Evolutionary conservation across 2,797 vertebrate species (phyloP).

Genomic region (Anguilla megastoma): DNA sequence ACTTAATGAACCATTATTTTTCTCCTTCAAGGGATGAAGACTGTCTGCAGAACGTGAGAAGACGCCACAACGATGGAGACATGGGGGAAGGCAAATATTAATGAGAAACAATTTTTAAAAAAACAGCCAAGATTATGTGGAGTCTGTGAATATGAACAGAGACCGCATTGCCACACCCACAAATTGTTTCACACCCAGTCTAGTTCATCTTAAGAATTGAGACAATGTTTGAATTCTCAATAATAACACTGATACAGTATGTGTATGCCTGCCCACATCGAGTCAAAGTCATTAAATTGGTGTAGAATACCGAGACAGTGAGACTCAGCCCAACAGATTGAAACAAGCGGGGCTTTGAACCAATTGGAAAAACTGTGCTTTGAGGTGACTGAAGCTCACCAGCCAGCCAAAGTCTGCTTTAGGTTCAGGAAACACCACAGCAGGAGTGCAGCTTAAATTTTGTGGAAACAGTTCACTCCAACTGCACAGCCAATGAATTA

Average conservation of each 20-base stretch:
- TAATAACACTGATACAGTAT: neutral
- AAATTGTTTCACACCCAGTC: neutral
- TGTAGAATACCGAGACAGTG: neutral
- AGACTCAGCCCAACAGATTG: neutral
- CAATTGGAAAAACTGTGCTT: neutral
- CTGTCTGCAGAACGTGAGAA: neutral
- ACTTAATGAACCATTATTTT: conserved; percentile 3
- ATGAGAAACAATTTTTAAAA: neutral
- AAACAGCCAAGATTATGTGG: neutral
- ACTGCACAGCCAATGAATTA: conserved; percentile 16
- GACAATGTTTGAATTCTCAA: neutral
- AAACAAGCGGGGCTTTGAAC: neutral
- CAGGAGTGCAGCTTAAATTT: neutral
- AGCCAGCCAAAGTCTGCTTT: neutral
- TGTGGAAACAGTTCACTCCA: neutral
- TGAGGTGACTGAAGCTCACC: neutral
- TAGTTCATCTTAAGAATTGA: neutral
- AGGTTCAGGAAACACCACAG: neutral
- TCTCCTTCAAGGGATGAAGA: conserved; percentile 5
- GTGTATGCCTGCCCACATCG: neutral
- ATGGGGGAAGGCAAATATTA: neutral
- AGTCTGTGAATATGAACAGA: neutral
- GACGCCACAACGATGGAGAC: conserved; percentile 1
- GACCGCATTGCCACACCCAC: neutral
- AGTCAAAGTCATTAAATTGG: neutral